Evolutionary conservation across 2,888 invertebrate genomes (phyloP), one percentile per base, ranked within the genome.

Genomic region (Miltochrista miniata): DNA sequence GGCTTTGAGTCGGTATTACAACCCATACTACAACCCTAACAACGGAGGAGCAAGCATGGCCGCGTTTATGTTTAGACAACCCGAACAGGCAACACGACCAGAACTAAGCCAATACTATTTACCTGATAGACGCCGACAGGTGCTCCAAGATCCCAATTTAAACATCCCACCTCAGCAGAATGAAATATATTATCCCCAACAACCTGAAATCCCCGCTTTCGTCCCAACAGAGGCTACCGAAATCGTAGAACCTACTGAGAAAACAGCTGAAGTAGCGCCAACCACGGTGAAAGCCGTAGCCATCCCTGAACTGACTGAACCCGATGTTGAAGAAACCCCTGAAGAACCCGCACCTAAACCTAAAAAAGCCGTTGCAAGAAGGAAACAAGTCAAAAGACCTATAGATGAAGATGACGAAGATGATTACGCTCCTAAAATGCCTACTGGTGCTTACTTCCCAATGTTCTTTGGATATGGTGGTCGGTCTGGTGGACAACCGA

Each of bases 381-480:
- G 83, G 73, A 90, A 87, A 61, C 87, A 85, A 52, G 83, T 83
- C 0, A 85, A 85, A 48, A 78, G 70, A 49, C 87, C 87, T 0
- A 68, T 80, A 7, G 80, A 86, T 1, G 81, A 85, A 0, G 93
- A 92, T 0, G 93, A 93, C 0, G 93, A 93, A 0, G 92, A 93
- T 0, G 92, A 92, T 0, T 91, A 92, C 15, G 79, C 83, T 14
- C 86, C 89, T 0, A 91, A 83, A 54, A 80, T 89, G 61, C 90
- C 90, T 1, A 77, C 87, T 58, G 94, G 93, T 54, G 93, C 94
- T 0, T 95, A 92, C 79, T 95, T 95, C 82, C 95, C 95, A 0
- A 94, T 95, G 89, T 92, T 94, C 79, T 94, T 95, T 70, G 92
- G 93, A 0, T 86, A 74, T 43, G 83, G 90, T 0, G 81, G 88